Evolutionary conservation across 2,888 invertebrate genomes (phyloP), one percentile per base, ranked within the genome.

Genomic region (Drosophila incognita): DNA sequence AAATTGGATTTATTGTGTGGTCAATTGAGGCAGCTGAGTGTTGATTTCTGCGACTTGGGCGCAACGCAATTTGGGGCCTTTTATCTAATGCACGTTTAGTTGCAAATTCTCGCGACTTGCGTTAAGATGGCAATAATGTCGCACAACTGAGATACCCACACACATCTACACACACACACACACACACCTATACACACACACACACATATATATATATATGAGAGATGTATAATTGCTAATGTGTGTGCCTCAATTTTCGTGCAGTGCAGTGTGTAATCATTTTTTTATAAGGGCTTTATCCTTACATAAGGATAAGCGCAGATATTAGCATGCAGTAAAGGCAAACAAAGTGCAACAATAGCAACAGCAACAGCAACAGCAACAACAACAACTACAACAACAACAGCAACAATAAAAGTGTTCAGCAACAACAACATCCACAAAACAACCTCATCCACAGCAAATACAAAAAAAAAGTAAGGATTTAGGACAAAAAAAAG

Each of bases 1-100:
- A 82, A 87, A 87, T 87, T 87, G 74, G 71, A 69, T 76, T 83
- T 76, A 87, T 87, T 87, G 77, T 81, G 79, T 71, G 74, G 56
- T 54, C 88, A 87, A 87, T 87, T 87, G 85, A 81, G 70, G 76
- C 67, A 63, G 61, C 24, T 49, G 29, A 51, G 51, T 42, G 52
- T 51, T 68, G 57, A 40, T 66, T 67, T 64, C 61, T 61, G 40
- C 70, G 62, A 64, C 52, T 69, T 54, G 61, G 52, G 33, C 53
- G 65, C 51, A 46, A 27, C 51, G 49, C 59, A 69, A 59, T 72
- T 62, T 63, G 29, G 64, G 63, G 54, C 7, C 38, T 40, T 60
- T 74, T 59, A 66, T 57, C 67, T 60, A 62, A 57, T 35, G 53
- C 63, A 61, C 77, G 67, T 79, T 87, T 78, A 87, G 87, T 87